Evolutionary conservation across 2,888 invertebrate species (phyloP).

Genomic region (Mactromeris polynyma): DNA sequence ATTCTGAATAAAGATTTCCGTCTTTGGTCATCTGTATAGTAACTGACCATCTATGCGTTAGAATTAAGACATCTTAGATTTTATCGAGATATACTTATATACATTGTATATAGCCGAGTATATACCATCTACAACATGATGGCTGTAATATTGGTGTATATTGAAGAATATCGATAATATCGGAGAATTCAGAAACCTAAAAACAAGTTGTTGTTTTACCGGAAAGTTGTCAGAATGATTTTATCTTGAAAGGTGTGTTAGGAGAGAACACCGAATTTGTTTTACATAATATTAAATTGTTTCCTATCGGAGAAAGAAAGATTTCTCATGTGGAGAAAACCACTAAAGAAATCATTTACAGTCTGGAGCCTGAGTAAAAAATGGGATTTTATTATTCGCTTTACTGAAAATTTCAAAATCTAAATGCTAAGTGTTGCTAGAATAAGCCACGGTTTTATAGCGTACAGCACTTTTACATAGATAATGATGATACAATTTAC

Average conservation of each 20-base stretch:
- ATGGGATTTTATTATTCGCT: background rate
- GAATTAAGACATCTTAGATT: too few species aligned
- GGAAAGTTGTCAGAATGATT: background rate
- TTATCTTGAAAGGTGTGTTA: background rate
- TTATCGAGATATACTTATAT: too few species aligned
- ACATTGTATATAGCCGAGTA: too few species aligned
- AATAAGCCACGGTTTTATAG: background rate
- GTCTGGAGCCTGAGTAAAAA: background rate
- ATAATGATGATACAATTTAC: background rate
- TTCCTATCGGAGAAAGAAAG: constrained; percentile 3
- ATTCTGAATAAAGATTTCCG: too few species aligned
- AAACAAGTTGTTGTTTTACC: constrained; percentile 1
- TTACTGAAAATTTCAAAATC: background rate
- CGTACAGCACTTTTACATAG: background rate
- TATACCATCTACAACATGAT: too few species aligned
- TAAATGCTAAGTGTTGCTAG: background rate
- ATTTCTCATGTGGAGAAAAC: background rate
- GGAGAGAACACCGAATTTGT: constrained; percentile 11
- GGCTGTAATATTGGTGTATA: background rate
- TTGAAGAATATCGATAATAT: background rate
- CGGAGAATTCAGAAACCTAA: background rate
- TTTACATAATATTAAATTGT: constrained; percentile 14
- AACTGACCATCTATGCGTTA: too few species aligned
- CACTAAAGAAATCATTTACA: background rate
- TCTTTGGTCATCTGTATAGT: too few species aligned